These are phyloP conservation scores for Danaus chrysippus DNA, from an alignment of 2,888 invertebrate species.

Conservation along the genomic window DNA sequence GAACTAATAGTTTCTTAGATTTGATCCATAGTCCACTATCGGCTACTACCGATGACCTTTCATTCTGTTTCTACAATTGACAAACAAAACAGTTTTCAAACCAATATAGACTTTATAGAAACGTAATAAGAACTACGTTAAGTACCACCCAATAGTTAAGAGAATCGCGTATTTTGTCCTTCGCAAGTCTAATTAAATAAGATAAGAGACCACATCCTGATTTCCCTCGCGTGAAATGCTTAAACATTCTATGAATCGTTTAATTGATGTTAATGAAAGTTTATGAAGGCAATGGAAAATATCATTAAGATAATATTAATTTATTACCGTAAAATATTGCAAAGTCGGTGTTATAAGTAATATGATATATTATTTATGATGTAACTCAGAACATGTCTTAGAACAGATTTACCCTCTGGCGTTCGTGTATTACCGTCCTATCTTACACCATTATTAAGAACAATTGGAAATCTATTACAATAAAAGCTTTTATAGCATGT, in stretches of 20 bases:
- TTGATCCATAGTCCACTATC: constrained; percentile 20
- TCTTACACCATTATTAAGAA: not conserved
- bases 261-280: constrained; percentile 21
- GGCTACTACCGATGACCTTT: constrained; percentile 23
- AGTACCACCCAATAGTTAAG: constrained; percentile 19
- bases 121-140: constrained; percentile 7
- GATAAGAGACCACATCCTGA: constrained; percentile 66
- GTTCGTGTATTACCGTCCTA: not conserved
- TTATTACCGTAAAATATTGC: not conserved
- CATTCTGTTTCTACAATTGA: constrained; percentile 16
- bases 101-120: constrained; percentile 7
- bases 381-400: not conserved
- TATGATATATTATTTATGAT: not conserved
- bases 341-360: not conserved
- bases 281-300: constrained; percentile 3
- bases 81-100: not conserved
- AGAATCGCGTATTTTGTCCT: constrained; percentile 49
- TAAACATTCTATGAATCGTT: constrained; percentile 31
- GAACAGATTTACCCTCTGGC: not conserved
- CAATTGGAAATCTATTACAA: constrained; percentile 3
- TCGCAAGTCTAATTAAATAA: constrained; percentile 61
- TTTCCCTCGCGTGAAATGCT: constrained; percentile 60
- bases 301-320: not conserved
- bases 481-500: not conserved
- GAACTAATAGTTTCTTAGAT: not conserved